phyloP scores from a whole-genome alignment of 2,113 vertebrate genomes.

The Pelmatolapia mariae region DNA sequence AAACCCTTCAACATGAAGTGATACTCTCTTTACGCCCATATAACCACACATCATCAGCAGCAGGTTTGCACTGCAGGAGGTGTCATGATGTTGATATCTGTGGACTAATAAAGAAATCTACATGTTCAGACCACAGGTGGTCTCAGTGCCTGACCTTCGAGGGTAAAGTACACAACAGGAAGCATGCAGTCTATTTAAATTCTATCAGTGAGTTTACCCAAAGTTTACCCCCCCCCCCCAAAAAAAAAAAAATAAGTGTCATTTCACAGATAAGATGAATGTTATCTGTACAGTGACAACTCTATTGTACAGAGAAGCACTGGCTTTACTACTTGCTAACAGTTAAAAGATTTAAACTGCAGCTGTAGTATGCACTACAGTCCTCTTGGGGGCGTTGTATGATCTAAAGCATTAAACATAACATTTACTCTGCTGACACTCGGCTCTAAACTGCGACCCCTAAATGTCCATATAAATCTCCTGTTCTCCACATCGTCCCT shows the following conservation, averaged over 20 bases:
- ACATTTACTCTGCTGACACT: conserved; percentile 12
- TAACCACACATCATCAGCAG: neutral
- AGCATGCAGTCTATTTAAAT: neutral
- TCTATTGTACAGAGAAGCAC: neutral
- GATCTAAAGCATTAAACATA: neutral
- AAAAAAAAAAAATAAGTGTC: no score
- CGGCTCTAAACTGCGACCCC: conserved; percentile 34
- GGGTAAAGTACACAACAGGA: neutral
- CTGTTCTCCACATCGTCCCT: neutral
- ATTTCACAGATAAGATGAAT: neutral
- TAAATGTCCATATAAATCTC: conserved; percentile 55
- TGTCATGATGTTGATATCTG: neutral
- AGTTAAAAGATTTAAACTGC: neutral
- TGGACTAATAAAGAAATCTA: conserved; percentile 12
- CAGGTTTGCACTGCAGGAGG: neutral
- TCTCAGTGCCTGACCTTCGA: neutral
- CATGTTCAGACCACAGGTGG: conserved; percentile 29
- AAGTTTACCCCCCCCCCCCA: rapidly evolving
- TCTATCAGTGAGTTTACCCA: neutral
- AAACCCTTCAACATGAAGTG: neutral
- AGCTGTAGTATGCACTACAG: neutral
- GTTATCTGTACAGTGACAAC: neutral
- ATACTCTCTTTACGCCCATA: neutral
- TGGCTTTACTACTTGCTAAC: neutral
- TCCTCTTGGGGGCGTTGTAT: conserved; percentile 27